Evolutionary conservation across 2,797 vertebrate species (phyloP).

Genomic region (Sebastes elongatus): DNA sequence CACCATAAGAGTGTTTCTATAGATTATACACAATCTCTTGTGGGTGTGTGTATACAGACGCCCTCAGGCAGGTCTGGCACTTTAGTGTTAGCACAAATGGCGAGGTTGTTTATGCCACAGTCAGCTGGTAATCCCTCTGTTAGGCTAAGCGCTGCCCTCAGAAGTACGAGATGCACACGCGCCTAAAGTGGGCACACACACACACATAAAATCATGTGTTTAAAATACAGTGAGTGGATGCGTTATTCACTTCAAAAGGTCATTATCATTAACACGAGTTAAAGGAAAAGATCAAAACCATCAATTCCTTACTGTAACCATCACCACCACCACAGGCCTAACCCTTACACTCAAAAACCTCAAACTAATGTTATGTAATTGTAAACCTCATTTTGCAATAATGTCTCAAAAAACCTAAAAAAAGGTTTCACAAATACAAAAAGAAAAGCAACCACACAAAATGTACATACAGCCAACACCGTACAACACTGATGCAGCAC

Average conservation of each 20-base stretch:
- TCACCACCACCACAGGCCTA: not conserved
- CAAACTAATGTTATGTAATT: not conserved
- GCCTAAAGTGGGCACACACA: not conserved
- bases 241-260: constrained; percentile 18
- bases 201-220: not conserved
- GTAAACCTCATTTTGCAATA: not conserved
- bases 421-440: not conserved
- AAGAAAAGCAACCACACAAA: not conserved
- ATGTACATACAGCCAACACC: not conserved
- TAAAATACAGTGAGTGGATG: constrained; percentile 16
- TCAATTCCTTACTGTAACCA: not conserved
- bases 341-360: not conserved
- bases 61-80: constrained; percentile 69
- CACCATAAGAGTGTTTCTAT: constrained; percentile 83
- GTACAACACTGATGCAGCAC: not conserved
- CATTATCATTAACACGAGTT: not conserved
- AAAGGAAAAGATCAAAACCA: not conserved
- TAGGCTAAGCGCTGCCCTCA: constrained; percentile 58
- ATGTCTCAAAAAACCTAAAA: not conserved
- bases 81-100: constrained; percentile 70
- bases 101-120: constrained; percentile 79
- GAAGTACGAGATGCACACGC: constrained; percentile 19
- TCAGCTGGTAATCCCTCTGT: constrained; percentile 75
- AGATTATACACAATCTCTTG: constrained; percentile 85
- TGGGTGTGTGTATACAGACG: constrained; percentile 81